phyloP scores from a whole-genome alignment of 2,888 invertebrate species.

The Xestoiulus laeticollis region DNA sequence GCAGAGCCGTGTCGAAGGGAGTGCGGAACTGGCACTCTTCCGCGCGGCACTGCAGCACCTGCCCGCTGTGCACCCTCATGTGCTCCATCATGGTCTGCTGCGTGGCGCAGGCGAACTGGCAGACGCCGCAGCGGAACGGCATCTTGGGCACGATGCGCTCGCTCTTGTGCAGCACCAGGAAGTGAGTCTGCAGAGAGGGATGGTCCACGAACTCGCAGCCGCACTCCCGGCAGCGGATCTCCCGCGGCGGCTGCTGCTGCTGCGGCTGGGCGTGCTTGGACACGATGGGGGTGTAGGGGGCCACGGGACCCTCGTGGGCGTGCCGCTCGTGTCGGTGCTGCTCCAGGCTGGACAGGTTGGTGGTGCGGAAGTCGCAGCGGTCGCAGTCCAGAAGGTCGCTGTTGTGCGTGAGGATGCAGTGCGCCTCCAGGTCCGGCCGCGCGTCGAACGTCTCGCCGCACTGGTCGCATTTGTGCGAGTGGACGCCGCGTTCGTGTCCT shows the following conservation, averaged over 20 bases:
- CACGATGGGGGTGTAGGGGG: slow-evolving; percentile 49
- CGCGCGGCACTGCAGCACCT: slow-evolving; percentile 61
- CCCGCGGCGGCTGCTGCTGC: slow-evolving; percentile 54
- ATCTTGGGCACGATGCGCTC: slow-evolving; percentile 51
- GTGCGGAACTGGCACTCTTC: slow-evolving; percentile 61
- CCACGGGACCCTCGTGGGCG: slow-evolving; percentile 51
- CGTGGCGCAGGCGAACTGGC: slow-evolving; percentile 65
- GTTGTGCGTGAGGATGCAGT: slow-evolving; percentile 60
- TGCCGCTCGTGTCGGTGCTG: slow-evolving; percentile 61
- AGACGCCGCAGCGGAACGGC: slow-evolving; percentile 66
- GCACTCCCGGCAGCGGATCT: slow-evolving; percentile 68
- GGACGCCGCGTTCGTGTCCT: slow-evolving; percentile 52
- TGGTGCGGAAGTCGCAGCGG: slow-evolving; percentile 61
- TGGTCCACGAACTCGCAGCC: slow-evolving; percentile 70
- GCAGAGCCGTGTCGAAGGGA: slow-evolving; percentile 60
- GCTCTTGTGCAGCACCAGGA: slow-evolving; percentile 57
- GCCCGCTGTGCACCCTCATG: slow-evolving; percentile 65
- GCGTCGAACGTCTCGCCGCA: slow-evolving; percentile 60
- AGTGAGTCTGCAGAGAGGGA: slow-evolving; percentile 64
- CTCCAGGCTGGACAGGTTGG: slow-evolving; percentile 61
- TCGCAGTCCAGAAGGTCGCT: slow-evolving; percentile 61
- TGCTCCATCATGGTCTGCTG: slow-evolving; percentile 67
- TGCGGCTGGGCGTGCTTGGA: slow-evolving; percentile 40
- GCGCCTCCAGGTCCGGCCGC: slow-evolving; percentile 60
- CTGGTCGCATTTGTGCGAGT: slow-evolving; percentile 59